A percentile compares a stretch with the other conserved stretches of the same genome.
These are phyloP conservation scores for Muscidifurax raptorellus DNA, from an alignment of 1,140 invertebrate species.

Conservation along the genomic window DNA sequence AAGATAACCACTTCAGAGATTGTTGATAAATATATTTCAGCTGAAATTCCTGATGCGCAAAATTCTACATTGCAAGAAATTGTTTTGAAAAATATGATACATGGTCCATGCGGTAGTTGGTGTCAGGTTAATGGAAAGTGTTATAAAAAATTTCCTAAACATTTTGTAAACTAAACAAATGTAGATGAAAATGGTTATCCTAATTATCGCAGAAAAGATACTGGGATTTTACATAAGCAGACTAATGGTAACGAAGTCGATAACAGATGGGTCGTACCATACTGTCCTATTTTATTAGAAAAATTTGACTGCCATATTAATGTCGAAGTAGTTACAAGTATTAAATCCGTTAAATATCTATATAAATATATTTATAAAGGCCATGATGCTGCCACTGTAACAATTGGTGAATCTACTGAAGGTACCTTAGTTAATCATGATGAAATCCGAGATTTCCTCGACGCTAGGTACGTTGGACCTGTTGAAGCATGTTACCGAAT, in stretches of 20 bases:
- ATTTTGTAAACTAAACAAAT: conserved; percentile 49
- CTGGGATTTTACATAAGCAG: conserved; percentile 32
- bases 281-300: conserved; percentile 44
- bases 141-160: conserved; percentile 67
- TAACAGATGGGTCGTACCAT: conserved; percentile 63
- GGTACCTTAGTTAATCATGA: no score
- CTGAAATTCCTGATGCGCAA: conserved; percentile 74
- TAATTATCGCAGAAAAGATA: conserved; percentile 48
- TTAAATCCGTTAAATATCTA: conserved; percentile 42
- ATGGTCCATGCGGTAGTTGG: conserved; percentile 60
- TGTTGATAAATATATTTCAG: conserved; percentile 57
- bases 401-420: conserved; percentile 45
- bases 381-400: conserved; percentile 47
- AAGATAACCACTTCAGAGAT: conserved; percentile 30
- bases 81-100: conserved; percentile 66
- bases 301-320: conserved; percentile 48
- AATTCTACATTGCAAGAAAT: conserved; percentile 63
- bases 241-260: conserved; percentile 49
- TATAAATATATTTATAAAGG: conserved; percentile 50
- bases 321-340: conserved; percentile 68
- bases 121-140: conserved; percentile 67
- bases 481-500: no score
- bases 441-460: no score
- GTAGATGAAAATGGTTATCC: conserved; percentile 61
- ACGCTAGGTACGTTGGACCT: no score